Percentiles rank a stretch among this genome's conserved stretches.
phyloP scores from a whole-genome alignment of 2,888 invertebrate genomes.

The Drosophila nigritarsus region DNA sequence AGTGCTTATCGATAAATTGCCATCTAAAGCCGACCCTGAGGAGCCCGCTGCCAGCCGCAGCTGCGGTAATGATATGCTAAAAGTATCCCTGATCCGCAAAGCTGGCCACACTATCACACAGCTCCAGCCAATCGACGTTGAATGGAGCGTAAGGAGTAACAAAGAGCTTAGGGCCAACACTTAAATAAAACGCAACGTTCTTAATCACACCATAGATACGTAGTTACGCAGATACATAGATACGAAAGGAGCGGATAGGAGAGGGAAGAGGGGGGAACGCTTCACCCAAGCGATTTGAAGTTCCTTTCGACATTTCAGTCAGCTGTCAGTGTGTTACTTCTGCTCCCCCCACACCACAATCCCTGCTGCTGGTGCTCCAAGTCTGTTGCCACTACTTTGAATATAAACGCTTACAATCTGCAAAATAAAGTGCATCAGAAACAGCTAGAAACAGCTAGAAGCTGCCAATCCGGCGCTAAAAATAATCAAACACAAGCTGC shows the following conservation, averaged over 20 bases:
- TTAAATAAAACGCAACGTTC: conserved; percentile 73
- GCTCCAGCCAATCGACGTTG: conserved; percentile 47
- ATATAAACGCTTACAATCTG: conserved; percentile 64
- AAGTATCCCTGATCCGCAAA: conserved; percentile 31
- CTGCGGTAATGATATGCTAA: conserved; percentile 61
- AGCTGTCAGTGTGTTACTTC: conserved; percentile 58
- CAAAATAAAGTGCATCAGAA: conserved; percentile 64
- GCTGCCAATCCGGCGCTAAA: conserved; percentile 39
- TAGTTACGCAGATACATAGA: conserved; percentile 22
- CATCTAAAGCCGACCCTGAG: conserved; percentile 34
- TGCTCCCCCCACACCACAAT: neutral
- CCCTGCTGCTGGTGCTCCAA: neutral
- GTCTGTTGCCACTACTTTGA: neutral
- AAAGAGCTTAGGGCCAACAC: conserved; percentile 67
- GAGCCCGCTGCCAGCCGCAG: conserved; percentile 35
- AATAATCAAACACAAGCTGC: conserved; percentile 73
- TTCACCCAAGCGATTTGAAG: conserved; percentile 50
- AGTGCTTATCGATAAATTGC: conserved; percentile 54
- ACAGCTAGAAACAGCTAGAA: conserved; percentile 25
- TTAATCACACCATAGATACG: conserved; percentile 70
- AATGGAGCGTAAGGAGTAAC: conserved; percentile 64
- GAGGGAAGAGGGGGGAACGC: neutral
- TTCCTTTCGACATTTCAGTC: conserved; percentile 68
- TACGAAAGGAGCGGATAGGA: neutral
- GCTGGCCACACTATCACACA: conserved; percentile 12